These are phyloP conservation scores for Apostichopus californicus DNA, from an alignment of 35 echinoderm and acorn worm genomes.

Conservation along the genomic window DNA sequence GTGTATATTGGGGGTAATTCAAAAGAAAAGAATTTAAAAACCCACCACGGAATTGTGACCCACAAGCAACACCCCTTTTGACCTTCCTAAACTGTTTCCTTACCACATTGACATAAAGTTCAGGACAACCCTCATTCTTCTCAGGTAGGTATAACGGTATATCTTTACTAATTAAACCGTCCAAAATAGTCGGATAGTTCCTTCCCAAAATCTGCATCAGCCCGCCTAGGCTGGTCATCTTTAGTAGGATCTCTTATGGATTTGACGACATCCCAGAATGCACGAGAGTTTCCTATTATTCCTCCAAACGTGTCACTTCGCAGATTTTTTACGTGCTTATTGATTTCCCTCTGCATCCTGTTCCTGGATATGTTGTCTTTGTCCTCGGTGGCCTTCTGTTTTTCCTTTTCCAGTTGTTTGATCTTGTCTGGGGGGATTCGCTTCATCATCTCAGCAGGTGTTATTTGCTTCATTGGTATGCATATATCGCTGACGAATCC, in stretches of 20 bases:
- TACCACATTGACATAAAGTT: no score
- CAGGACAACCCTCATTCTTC: no score
- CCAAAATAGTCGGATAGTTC: no score
- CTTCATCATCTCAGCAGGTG: slow-evolving; percentile 16
- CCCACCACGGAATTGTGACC: no score
- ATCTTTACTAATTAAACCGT: no score
- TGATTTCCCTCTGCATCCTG: slow-evolving; percentile 12
- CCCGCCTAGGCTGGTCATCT: slow-evolving; percentile 6
- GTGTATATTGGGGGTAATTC: no score
- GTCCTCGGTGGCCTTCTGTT: neutral
- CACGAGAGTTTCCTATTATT: slow-evolving; percentile 1
- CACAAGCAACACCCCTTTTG: no score
- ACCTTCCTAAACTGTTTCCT: no score
- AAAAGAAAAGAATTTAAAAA: no score
- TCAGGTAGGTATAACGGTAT: no score
- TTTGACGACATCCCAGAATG: slow-evolving; percentile 16
- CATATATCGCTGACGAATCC: neutral
- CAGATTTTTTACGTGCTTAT: slow-evolving; percentile 2
- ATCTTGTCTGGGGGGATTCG: slow-evolving; percentile 6
- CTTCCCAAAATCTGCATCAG: neutral
- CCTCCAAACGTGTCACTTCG: slow-evolving; percentile 4
- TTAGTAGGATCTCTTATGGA: slow-evolving; percentile 2
- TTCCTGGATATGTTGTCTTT: slow-evolving; percentile 1
- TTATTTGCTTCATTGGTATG: slow-evolving; percentile 17
- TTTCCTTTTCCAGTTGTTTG: neutral